Conservation (phyloP, 2,888 invertebrate species). For the Metallyticus violacea region DNA sequence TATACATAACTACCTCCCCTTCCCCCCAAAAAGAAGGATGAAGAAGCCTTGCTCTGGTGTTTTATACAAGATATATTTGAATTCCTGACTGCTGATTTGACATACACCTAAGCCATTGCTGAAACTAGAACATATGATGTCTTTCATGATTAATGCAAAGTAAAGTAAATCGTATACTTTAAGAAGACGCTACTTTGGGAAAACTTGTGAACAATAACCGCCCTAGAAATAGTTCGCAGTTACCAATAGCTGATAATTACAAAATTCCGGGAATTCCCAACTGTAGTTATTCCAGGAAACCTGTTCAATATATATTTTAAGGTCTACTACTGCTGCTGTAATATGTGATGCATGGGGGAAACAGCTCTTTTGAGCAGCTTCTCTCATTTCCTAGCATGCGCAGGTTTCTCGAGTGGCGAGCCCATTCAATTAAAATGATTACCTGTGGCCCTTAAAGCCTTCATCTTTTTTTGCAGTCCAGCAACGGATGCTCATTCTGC, state of each 20-base stretch:
- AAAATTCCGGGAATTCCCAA: not conserved
- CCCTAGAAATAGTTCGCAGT: not conserved
- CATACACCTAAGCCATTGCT: too few relatives aligned
- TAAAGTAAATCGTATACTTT: too few relatives aligned
- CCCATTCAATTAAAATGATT: not conserved
- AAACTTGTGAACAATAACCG: not conserved
- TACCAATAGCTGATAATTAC: not conserved
- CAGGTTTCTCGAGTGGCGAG: not conserved
- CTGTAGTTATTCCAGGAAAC: not conserved
- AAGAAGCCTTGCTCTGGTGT: too few relatives aligned
- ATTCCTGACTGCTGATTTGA: too few relatives aligned
- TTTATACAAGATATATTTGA: too few relatives aligned
- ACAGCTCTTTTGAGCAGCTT: not conserved
- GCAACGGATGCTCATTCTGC: not conserved
- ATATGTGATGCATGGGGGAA: too few relatives aligned
- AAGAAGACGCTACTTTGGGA: too few relatives aligned
- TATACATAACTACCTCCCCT: too few relatives aligned
- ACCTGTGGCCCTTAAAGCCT: not conserved
- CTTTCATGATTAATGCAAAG: too few relatives aligned
- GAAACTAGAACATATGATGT: too few relatives aligned
- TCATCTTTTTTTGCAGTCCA: not conserved
- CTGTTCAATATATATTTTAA: not conserved
- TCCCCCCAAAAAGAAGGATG: too few relatives aligned
- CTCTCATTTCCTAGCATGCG: not conserved
- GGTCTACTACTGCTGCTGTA: not conserved